These are phyloP conservation scores for Cyanoramphus novaezelandiae DNA, from an alignment of 2,113 vertebrate genomes.

Conservation along the genomic window DNA sequence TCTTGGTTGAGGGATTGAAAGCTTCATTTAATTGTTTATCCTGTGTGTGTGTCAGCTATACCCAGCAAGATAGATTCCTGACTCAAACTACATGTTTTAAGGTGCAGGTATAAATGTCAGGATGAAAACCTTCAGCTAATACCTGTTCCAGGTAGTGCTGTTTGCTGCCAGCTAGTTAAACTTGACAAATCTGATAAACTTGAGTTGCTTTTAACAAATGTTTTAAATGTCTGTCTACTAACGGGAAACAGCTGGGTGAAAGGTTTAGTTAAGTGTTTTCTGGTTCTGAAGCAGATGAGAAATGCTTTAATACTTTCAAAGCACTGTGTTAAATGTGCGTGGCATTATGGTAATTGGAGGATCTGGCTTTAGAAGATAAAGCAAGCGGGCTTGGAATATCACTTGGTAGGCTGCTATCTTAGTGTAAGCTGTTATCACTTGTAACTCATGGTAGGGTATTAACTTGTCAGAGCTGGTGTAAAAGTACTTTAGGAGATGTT, in stretches of 20 bases:
- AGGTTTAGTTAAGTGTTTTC: conserved; percentile 39
- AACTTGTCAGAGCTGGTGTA: conserved; percentile 49
- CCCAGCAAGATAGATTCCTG: background rate
- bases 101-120: background rate
- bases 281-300: conserved; percentile 40
- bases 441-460: conserved; percentile 28
- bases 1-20: background rate
- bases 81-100: background rate
- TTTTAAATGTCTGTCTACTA: background rate
- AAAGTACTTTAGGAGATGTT: background rate
- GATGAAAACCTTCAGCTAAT: background rate
- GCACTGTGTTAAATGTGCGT: background rate
- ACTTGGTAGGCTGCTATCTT: conserved; percentile 32
- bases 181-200: background rate
- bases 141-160: background rate
- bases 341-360: conserved; percentile 53
- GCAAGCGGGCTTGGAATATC: conserved; percentile 18
- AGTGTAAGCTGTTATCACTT: conserved; percentile 19
- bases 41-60: background rate
- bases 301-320: conserved; percentile 48
- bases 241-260: conserved; percentile 31
- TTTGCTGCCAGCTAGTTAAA: background rate
- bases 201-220: background rate
- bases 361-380: conserved; percentile 58
- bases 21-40: background rate